Conservation (phyloP, 2,113 vertebrate genomes). For the Laticauda colubrina region DNA sequence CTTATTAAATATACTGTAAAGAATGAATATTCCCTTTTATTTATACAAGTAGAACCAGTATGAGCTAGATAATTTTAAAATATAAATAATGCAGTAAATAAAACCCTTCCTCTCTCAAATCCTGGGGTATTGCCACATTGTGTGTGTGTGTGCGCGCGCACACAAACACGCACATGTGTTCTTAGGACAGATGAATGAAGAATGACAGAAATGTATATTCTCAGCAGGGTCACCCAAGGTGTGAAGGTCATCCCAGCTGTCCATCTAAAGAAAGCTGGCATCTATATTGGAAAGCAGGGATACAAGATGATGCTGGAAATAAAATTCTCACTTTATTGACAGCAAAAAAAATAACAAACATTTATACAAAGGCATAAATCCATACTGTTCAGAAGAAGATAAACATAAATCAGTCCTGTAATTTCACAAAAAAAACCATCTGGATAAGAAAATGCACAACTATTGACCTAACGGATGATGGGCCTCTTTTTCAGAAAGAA, state of each 20-base stretch:
- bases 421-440: background rate
- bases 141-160: background rate
- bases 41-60: background rate
- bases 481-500: background rate
- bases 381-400: background rate
- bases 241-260: background rate
- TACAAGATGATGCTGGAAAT: background rate
- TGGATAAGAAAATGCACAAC: background rate
- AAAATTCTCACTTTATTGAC: background rate
- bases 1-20: background rate
- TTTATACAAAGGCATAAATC: background rate
- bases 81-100: background rate
- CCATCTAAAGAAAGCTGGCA: background rate
- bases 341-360: background rate
- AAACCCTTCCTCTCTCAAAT: background rate
- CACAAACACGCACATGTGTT: fast-evolving
- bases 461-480: background rate
- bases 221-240: background rate
- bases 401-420: background rate
- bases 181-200: background rate
- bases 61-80: background rate
- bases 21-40: background rate
- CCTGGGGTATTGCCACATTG: background rate
- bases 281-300: background rate
- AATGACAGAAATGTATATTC: background rate